phyloP scores from a whole-genome alignment of 2,797 vertebrate species.

The Naso thynnoides region DNA sequence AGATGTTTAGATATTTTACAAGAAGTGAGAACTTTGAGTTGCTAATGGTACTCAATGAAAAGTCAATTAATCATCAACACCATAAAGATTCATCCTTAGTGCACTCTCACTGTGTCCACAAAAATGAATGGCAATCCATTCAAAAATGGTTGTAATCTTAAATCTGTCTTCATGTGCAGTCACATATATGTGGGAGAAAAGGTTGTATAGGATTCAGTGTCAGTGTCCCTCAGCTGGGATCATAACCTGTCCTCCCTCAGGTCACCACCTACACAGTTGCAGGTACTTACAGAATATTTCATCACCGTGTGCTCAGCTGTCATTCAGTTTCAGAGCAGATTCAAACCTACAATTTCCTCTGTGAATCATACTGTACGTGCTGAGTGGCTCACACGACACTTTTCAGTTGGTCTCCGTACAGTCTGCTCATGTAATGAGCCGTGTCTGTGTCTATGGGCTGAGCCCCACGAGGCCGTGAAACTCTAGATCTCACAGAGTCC shows the following conservation, averaged over 20 bases:
- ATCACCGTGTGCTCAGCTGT: slow-evolving; percentile 50
- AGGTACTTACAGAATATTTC: slow-evolving; percentile 53
- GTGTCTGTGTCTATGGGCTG: slow-evolving; percentile 52
- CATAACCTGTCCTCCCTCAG: slow-evolving; percentile 9
- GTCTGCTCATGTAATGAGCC: slow-evolving; percentile 66
- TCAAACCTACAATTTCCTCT: slow-evolving; percentile 30
- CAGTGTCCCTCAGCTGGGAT: slow-evolving; percentile 9
- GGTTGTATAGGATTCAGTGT: neutral
- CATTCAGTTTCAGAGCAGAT: slow-evolving; percentile 47
- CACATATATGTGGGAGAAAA: neutral
- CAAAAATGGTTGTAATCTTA: neutral
- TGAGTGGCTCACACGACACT: slow-evolving; percentile 48
- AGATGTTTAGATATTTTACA: neutral
- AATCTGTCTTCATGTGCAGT: too few species aligned
- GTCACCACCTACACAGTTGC: slow-evolving; percentile 26
- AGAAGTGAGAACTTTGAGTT: neutral
- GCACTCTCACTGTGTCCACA: neutral
- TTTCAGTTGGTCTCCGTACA: slow-evolving; percentile 34
- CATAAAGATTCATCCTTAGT: neutral
- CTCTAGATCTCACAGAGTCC: slow-evolving; percentile 60
- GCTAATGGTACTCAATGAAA: neutral
- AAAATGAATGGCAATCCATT: neutral
- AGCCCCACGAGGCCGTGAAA: slow-evolving; percentile 69
- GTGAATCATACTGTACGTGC: slow-evolving; percentile 45
- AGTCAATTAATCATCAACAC: neutral